Evolutionary conservation across 2,888 invertebrate genomes (phyloP).

Genomic region (Neria commutata): DNA sequence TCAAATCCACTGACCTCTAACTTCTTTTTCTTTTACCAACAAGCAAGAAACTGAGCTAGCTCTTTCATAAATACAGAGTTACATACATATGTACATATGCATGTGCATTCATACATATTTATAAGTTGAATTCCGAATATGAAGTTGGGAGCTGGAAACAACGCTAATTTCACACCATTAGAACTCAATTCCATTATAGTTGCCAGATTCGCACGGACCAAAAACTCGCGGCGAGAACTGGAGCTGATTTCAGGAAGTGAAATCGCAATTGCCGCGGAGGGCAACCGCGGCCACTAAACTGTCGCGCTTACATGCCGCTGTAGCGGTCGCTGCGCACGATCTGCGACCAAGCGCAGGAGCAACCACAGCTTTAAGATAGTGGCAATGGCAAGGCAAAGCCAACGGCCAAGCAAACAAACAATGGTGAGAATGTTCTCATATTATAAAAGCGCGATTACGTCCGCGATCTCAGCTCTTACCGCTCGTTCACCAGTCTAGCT

Average conservation of each 20-base stretch:
- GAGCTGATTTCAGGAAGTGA: slow-evolving; percentile 12
- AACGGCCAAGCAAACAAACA: slow-evolving; percentile 47
- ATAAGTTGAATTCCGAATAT: too few relatives aligned
- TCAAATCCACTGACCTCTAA: too few relatives aligned
- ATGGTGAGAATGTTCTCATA: slow-evolving; percentile 64
- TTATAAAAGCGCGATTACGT: slow-evolving; percentile 61
- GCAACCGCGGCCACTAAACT: slow-evolving; percentile 31
- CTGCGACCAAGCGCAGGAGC: slow-evolving; percentile 18
- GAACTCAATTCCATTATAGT: not conserved
- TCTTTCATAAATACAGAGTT: too few relatives aligned
- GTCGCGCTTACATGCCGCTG: slow-evolving; percentile 1
- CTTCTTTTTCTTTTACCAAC: too few relatives aligned
- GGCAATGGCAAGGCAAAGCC: slow-evolving; percentile 9
- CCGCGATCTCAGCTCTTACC: slow-evolving; percentile 43
- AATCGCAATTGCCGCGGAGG: too few relatives aligned
- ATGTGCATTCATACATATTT: too few relatives aligned
- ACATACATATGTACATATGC: too few relatives aligned
- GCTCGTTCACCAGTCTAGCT: not conserved
- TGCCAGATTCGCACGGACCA: slow-evolving; percentile 3
- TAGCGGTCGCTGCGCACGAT: not conserved
- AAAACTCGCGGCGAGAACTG: too few relatives aligned
- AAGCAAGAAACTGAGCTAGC: too few relatives aligned
- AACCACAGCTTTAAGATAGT: slow-evolving; percentile 6
- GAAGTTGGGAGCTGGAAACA: too few relatives aligned
- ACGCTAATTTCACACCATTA: slow-evolving; percentile 8